Conservation (phyloP, 1,140 invertebrate genomes). For the Phymastichus coffea region DNA sequence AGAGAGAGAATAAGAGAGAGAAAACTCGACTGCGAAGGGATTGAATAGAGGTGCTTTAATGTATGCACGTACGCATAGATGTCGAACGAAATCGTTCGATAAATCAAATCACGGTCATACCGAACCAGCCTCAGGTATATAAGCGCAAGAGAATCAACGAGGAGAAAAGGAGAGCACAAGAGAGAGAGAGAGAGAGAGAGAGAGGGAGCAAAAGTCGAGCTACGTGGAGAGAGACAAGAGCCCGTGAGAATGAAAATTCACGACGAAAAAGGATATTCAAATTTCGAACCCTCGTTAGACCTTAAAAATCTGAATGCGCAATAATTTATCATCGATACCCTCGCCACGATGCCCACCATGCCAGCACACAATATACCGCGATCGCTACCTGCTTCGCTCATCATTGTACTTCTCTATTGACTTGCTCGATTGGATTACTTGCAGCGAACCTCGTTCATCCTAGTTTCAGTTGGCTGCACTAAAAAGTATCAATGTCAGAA, state of each 20-base stretch:
- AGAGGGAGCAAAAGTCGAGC: slow-evolving; percentile 21
- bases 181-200: slow-evolving; percentile 16
- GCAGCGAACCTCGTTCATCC: background rate
- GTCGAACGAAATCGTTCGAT: slow-evolving; percentile 48
- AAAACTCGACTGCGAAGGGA: too few species aligned
- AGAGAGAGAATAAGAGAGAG: background rate
- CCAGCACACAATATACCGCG: slow-evolving; percentile 40
- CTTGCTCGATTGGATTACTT: slow-evolving; percentile 1
- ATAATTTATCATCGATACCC: slow-evolving; percentile 54
- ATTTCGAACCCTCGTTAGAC: slow-evolving; percentile 53
- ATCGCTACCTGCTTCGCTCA: slow-evolving; percentile 42
- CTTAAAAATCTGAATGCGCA: slow-evolving; percentile 44
- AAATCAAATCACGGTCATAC: slow-evolving; percentile 54
- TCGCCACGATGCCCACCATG: slow-evolving; percentile 33
- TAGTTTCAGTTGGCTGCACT: slow-evolving; percentile 8
- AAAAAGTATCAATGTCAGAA: slow-evolving; percentile 11
- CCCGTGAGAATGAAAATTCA: slow-evolving; percentile 50
- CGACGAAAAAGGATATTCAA: slow-evolving; percentile 50
- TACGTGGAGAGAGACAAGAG: slow-evolving; percentile 27
- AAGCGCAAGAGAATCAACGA: slow-evolving; percentile 32
- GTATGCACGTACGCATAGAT: slow-evolving; percentile 35
- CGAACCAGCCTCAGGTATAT: slow-evolving; percentile 42
- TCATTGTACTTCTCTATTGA: slow-evolving; percentile 4
- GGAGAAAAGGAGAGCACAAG: slow-evolving; percentile 29
- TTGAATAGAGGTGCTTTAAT: slow-evolving; percentile 31